Percentiles rank a stretch among this genome's conserved stretches.
Evolutionary conservation across 2,113 vertebrate genomes (phyloP).

Genomic region (Talpa occidentalis): DNA sequence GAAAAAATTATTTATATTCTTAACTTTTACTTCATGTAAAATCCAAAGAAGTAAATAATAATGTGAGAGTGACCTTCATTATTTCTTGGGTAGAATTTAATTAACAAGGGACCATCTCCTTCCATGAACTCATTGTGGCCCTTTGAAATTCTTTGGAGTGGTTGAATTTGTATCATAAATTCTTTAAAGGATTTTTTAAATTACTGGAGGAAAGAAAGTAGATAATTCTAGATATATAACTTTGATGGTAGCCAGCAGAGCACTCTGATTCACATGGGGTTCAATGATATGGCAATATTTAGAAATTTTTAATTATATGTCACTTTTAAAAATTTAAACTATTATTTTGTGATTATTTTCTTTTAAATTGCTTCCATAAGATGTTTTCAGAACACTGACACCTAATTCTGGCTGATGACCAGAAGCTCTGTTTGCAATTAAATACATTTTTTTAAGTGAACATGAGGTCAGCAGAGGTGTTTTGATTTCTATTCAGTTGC

Average conservation of each 20-base stretch:
- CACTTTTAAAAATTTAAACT: conserved; percentile 14
- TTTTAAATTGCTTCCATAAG: conserved; percentile 57
- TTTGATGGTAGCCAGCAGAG: conserved; percentile 53
- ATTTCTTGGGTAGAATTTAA: conserved; percentile 56
- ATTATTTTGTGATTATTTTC: conserved; percentile 58
- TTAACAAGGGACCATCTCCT: conserved; percentile 48
- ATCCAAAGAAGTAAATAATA: conserved; percentile 54
- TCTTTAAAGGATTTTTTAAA: conserved; percentile 45
- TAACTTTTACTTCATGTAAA: conserved; percentile 52
- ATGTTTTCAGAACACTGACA: conserved; percentile 52
- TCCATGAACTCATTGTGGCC: not conserved
- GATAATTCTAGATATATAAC: not conserved
- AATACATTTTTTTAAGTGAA: conserved; percentile 46
- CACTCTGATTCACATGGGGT: not conserved
- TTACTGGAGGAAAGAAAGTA: conserved; percentile 32
- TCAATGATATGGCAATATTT: not conserved
- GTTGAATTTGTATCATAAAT: conserved; percentile 47
- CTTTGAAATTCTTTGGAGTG: conserved; percentile 63
- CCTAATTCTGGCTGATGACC: conserved; percentile 49
- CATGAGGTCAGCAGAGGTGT: conserved; percentile 49
- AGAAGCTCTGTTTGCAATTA: conserved; percentile 56
- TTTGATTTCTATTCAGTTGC: conserved; percentile 51
- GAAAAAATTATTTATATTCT: not conserved
- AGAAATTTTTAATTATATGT: conserved; percentile 45
- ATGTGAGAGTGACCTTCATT: conserved; percentile 55